Evolutionary conservation across 2,113 vertebrate genomes (phyloP).

Genomic region (Struthidea cinerea): DNA sequence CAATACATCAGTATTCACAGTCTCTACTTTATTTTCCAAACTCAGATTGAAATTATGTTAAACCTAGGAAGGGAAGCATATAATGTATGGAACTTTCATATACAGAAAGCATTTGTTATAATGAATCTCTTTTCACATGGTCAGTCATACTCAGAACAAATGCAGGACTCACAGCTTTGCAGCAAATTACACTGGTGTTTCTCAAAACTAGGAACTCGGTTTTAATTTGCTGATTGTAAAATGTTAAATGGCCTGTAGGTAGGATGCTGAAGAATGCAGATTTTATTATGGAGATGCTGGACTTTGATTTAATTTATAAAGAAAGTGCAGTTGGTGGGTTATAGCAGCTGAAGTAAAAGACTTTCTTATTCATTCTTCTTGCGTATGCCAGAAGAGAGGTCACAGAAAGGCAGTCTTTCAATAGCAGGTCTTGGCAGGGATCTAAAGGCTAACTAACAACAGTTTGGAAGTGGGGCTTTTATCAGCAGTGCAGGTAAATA

Average conservation of each 20-base stretch:
- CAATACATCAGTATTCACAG: neutral
- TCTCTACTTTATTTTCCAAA: neutral
- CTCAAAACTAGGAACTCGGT: neutral
- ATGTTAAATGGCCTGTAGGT: neutral
- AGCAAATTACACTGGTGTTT: neutral
- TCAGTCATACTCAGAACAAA: neutral
- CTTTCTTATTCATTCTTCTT: neutral
- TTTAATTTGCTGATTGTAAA: neutral
- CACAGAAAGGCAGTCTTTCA: neutral
- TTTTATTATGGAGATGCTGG: neutral
- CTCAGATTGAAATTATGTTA: neutral
- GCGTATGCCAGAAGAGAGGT: neutral
- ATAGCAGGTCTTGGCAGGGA: neutral
- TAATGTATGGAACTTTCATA: neutral
- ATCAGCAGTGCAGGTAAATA: slow-evolving; percentile 16
- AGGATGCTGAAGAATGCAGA: neutral
- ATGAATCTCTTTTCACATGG: neutral
- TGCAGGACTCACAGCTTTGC: neutral
- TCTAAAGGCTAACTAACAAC: slow-evolving; percentile 21
- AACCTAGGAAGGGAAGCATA: neutral
- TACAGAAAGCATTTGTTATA: neutral
- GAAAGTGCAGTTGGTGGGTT: neutral
- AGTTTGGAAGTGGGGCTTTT: neutral
- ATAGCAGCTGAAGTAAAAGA: neutral
- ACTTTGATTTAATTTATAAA: neutral